Evolutionary conservation across 2,113 vertebrate species (phyloP).

Genomic region (Psettodes erumei): DNA sequence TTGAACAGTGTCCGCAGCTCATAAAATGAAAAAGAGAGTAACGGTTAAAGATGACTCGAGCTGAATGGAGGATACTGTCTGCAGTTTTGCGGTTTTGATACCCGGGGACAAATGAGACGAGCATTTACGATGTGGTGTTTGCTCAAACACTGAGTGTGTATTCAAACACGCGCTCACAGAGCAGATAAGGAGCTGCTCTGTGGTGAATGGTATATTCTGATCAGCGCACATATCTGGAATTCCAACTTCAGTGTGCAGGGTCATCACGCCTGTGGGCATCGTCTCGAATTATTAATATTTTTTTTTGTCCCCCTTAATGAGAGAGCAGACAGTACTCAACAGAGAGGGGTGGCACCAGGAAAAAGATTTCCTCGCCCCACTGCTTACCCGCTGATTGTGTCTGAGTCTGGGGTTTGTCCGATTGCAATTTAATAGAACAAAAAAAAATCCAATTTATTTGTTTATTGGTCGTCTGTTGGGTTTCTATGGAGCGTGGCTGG

Average conservation of each 20-base stretch:
- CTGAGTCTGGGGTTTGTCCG: neutral
- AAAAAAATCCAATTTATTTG: neutral
- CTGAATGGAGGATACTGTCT: neutral
- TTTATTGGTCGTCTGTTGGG: neutral
- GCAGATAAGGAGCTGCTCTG: conserved; percentile 32
- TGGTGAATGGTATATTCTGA: conserved; percentile 9
- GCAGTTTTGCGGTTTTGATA: neutral
- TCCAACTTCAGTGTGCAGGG: conserved; percentile 25
- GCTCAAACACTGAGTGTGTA: neutral
- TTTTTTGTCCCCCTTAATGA: neutral
- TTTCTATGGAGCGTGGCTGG: neutral
- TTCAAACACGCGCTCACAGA: conserved; percentile 32
- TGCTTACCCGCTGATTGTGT: neutral
- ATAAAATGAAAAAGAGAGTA: neutral
- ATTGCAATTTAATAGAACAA: neutral
- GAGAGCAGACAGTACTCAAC: neutral
- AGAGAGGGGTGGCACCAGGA: neutral
- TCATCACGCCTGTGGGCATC: neutral
- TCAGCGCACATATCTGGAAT: conserved; percentile 38
- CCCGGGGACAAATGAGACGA: neutral
- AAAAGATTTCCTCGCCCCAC: neutral
- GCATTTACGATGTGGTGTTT: conserved; percentile 21
- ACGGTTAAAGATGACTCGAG: neutral
- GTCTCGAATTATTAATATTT: conserved; percentile 10
- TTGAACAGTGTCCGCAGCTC: neutral